Base-by-base conservation (phyloP, 2,888 invertebrate genomes). In the Sesia bembeciformis region DNA sequence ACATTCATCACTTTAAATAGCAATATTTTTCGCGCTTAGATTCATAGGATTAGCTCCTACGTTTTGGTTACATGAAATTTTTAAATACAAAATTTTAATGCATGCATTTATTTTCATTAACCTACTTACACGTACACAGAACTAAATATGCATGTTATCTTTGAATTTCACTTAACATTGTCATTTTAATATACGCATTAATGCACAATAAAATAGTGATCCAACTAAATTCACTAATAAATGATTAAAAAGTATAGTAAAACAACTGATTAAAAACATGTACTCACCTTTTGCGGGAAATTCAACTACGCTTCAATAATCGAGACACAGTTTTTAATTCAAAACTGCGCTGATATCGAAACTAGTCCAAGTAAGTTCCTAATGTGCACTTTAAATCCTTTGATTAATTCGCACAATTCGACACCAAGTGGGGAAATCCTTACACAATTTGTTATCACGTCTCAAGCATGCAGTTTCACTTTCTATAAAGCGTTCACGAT, bases 321-420 rank as follows among this genome's bases (percentile, higher is more conserved):
- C 88, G 63, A 83, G 71, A 72, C 83, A 76, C 86, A 84, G 82
- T 89, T 88, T 85, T 71, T 62, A 63, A 65, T 58, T 63, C 65
- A 84, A 88, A 89, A 88, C 85, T 78, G 83, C 60, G 83, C 78
- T 76, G 88, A 88, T 89, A 88, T 82, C 77, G 81, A 82, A 80
- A 81, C 75, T 61, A 78, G 82, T 83, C 75, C 70, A 56, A 65
- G 68, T 62, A 70, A 72, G 71, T 76, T 75, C 66, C 65, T 60
- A 57, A 63, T 70, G 66, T 65, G 72, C 76, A 79, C 70, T 71
- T 64, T 69, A 70, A 74, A 70, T 68, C 64, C 76, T 74, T 70
- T 70, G 76, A 81, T 79, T 72, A 57, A 68, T 72, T 65, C 73
- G 82, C 80, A 74, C 60, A 67, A 76, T 72, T 64, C 67, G 71